A percentile compares a stretch with the other conserved stretches of the same genome.
These are phyloP conservation scores for Ischnus inquisitorius DNA, from an alignment of 2,888 invertebrate genomes.

Conservation along the genomic window DNA sequence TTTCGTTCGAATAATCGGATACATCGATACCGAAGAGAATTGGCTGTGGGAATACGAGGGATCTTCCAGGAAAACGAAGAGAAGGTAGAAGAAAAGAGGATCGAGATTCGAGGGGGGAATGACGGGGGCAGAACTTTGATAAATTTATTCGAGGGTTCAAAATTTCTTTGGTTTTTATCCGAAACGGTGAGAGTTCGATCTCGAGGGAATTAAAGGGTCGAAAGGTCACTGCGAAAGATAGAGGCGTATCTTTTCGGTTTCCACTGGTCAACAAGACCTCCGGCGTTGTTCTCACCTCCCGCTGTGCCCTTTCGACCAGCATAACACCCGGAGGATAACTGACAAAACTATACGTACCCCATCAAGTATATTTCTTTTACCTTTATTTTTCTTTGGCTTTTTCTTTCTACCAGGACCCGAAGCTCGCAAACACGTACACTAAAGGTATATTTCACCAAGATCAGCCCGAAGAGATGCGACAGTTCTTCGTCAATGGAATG, in stretches of 20 bases:
- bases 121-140: neutral
- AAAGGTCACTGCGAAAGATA: constrained; percentile 13
- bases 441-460: constrained; percentile 74
- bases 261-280: neutral
- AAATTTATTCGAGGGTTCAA: constrained; percentile 48
- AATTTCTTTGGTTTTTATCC: constrained; percentile 22
- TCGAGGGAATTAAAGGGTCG: constrained; percentile 32
- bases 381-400: constrained; percentile 19
- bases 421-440: constrained; percentile 68
- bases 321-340: constrained; percentile 14
- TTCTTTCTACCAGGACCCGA: constrained; percentile 75
- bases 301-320: constrained; percentile 19
- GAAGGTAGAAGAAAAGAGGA: neutral
- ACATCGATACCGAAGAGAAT: constrained; percentile 31
- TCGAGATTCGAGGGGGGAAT: neutral
- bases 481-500: constrained; percentile 70
- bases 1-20: constrained; percentile 1
- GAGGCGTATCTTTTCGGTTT: constrained; percentile 23
- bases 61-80: neutral
- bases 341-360: neutral
- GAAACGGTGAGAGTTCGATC: constrained; percentile 34
- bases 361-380: neutral
- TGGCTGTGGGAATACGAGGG: constrained; percentile 31
- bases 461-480: constrained; percentile 63
- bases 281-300: constrained; percentile 24